Evolutionary conservation across 64 coral and sea anemone genomes (phyloP).

Genomic region (Cladopsammia gracilis): DNA sequence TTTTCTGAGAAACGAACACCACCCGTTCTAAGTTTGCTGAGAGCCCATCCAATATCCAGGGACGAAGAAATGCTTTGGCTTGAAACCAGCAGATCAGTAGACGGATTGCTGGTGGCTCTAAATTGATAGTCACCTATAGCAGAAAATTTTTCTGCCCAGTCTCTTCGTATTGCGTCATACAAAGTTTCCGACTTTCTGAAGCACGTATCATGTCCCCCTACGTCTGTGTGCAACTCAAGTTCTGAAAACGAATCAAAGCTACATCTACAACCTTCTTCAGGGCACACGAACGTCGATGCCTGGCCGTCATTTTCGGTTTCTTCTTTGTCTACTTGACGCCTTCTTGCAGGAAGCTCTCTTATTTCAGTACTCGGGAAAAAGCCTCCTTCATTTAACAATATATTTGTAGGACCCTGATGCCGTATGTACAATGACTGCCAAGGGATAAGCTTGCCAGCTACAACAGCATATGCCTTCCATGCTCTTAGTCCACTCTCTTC

Average conservation of each 20-base stretch:
- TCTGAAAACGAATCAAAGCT: constrained; percentile 34
- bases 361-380: no score
- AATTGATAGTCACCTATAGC: neutral
- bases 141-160: constrained; percentile 61
- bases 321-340: no score
- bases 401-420: neutral
- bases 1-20: neutral
- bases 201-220: neutral
- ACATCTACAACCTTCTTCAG: constrained; percentile 30
- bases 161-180: constrained; percentile 60
- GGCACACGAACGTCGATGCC: neutral
- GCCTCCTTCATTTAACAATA: no score
- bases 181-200: constrained; percentile 2
- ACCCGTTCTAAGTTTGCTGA: constrained; percentile 1
- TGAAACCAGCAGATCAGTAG: neutral
- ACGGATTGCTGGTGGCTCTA: neutral
- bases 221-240: constrained; percentile 44
- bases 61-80: neutral
- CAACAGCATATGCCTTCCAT: neutral
- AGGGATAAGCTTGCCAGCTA: neutral
- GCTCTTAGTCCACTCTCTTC: neutral
- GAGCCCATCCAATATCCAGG: constrained; percentile 33
- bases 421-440: neutral
- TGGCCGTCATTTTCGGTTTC: no score
- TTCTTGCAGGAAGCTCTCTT: no score